Evolutionary conservation across 2,797 vertebrate genomes (phyloP), one percentile per base, ranked within the genome.

Genomic region (Onychomys arenicola): DNA sequence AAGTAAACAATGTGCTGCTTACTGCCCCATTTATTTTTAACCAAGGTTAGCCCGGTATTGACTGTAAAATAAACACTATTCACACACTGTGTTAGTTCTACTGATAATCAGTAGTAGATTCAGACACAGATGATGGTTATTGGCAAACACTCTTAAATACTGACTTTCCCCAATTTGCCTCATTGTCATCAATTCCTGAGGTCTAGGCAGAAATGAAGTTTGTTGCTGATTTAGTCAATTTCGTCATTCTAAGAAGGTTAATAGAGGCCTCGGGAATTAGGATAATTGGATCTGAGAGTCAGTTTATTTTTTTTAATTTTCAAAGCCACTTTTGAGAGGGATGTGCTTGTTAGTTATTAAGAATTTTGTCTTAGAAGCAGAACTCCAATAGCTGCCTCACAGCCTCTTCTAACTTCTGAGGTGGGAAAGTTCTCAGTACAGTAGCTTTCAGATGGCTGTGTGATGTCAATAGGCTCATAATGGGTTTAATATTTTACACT

Each of bases 21-120:
- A 76, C 13, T 46, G 88, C 40, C 59, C 5, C 92, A 40, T 55
- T 87, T 88, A 37, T 71, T 34, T 27, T 89, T 89, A 34, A 43
- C 57, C 34, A 87, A 95, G 37, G 0, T 77, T 88, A 76, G 12
- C 32, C 29, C 6, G 37, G 32, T 40, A 9, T 93, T 96, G 13
- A 80, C 21, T 95, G 29, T 34, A 81, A 89, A 95, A 59, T 75
- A 57, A 94, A 90, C 25, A 49, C 63, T 78, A 43, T 90, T 90
- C 81, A 4, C 19, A 29, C 2, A 29, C 6, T 90, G 1, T 63
- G 6, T 73, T 92, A 55, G 23, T 76, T 95, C 90, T 78, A 49
- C 37, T 76, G 49, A 12, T 43, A 14, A 71, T 75, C 40, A 91
- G 6, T 49, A 77, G 80, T 19, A n/a, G 7, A 32, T 37, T 2